phyloP scores from a whole-genome alignment of 30 jellyfish, hydroid and myxozoan species.

The Turritopsis rubra region DNA sequence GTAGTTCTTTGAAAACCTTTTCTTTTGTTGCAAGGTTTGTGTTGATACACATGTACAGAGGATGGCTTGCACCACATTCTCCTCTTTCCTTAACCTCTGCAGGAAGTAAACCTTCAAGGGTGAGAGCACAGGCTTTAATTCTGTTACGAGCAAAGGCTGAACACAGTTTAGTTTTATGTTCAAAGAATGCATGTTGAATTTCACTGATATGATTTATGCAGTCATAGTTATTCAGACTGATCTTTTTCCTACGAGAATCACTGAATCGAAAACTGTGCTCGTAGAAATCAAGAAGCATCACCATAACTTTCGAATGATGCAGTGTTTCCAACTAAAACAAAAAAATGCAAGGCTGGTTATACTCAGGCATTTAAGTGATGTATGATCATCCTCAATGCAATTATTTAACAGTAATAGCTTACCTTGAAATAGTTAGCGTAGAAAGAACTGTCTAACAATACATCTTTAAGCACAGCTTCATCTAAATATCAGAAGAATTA shows the following conservation, averaged over 20 bases:
- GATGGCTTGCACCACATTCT: conserved; percentile 6
- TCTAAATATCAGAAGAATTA: conserved; percentile 9
- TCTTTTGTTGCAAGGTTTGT: not conserved
- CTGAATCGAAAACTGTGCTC: conserved; percentile 62
- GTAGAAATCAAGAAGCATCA: conserved; percentile 62
- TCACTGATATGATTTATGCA: conserved; percentile 4
- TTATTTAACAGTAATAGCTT: not conserved
- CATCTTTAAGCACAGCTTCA: conserved; percentile 68
- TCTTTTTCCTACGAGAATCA: conserved; percentile 40
- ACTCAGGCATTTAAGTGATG: not conserved
- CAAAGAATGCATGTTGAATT: conserved; percentile 6
- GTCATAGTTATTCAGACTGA: not conserved
- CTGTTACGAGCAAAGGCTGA: conserved; percentile 16
- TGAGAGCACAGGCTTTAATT: conserved; percentile 15
- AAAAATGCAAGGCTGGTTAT: not conserved
- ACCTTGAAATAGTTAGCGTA: conserved; percentile 50
- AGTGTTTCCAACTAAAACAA: conserved; percentile 41
- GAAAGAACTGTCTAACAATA: conserved; percentile 57
- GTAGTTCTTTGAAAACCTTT: not conserved
- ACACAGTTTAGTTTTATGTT: conserved; percentile 14
- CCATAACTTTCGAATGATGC: conserved; percentile 52
- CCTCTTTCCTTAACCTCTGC: conserved; percentile 11
- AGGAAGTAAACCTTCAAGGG: conserved; percentile 13
- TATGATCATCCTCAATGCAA: not conserved
- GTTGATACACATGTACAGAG: conserved; percentile 5